Evolutionary conservation across 2,888 invertebrate species (phyloP), one percentile per base, ranked within the genome.

Genomic region (Cryptus viduatorius): DNA sequence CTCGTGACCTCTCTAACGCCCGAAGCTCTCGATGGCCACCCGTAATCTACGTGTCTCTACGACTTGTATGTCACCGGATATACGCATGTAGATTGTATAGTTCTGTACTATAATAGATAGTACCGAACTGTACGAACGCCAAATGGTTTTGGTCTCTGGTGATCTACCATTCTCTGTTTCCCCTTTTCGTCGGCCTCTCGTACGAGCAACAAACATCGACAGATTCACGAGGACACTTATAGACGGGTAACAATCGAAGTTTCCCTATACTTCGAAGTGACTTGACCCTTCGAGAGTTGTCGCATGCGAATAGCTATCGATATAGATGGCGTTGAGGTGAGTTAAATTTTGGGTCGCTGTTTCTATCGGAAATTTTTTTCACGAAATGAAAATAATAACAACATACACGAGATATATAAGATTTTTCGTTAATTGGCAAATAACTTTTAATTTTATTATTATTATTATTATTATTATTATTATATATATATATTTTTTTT

Each of bases 381-480:
- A 4, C 12, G n/a, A 48, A 48, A 48, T n/a, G 4, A 48, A 48
- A 48, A 48, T 48, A 48, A 53, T 10, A 19, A n/a, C n/a, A 53
- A 53, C 12, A 37, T 37, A 37, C 3, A 37, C 3, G 37, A 37
- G 5, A 8, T 8, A 53, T 19, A 10, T 19, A 8, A 12, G 12
- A 10, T 53, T 16, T 50, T 50, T 16, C 16, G 24, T 42, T 72
- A 14, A 42, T 37, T 48, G 31, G 72, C 61, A 65, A 65, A 73
- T 73, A 80, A 83, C 83, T 69, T 79, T 79, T 50, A 77, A 24
- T 77, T 31, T 80, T 79, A 76, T 76, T 37, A 37, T 37, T 37
- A 24, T 24, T 24, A 24, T 24, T 24, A 24, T 24, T n/a, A n/a
- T n/a, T n/a, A 37, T 37, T 24, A 24, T 24, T 24, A 24, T 24